Evolutionary conservation across 2,888 invertebrate genomes (phyloP), one percentile per base, ranked within the genome.

Genomic region (Girardia tigrina): DNA sequence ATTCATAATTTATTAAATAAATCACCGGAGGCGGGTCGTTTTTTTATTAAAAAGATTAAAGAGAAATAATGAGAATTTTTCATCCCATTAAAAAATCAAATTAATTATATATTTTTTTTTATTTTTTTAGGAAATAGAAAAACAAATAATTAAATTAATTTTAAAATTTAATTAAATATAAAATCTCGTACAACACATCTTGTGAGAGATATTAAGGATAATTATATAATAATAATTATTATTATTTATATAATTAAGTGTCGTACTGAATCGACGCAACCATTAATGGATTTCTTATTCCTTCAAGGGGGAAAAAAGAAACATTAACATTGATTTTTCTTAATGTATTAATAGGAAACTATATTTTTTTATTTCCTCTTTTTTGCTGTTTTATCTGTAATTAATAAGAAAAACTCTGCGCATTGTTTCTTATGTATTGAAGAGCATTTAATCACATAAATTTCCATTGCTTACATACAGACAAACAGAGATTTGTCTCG

Each of bases 281-380:
- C 56, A 56, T 56, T 56, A 56, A 56, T 56, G 56, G 56, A 56
- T 56, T 56, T 56, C n/a, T 12, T 8, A 20, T n/a, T n/a, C n/a
- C 23, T n/a, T n/a, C n/a, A n/a, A n/a, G n/a, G n/a, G n/a, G n/a
- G n/a, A n/a, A n/a, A n/a, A n/a, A 8, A 56, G 23, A 56, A 56
- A 56, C 56, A 56, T 56, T 56, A 56, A n/a, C 56, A 56, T 56
- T 56, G 56, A 56, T 56, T 56, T 56, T 56, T n/a, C 56, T 56
- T 56, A 56, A 56, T 56, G 56, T 56, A 56, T 56, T 56, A 56
- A 56, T 56, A 56, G 56, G 56, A 56, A 56, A 23, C n/a, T 12
- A 56, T 56, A 56, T 56, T 56, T 36, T n/a, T 56, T 56, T 56
- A 56, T 56, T 56, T 56, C 56, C 56, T 56, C 56, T 56, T 56